These are phyloP conservation scores for Eulemur rubriventer DNA, from an alignment of 2,797 vertebrate species.

Conservation along the genomic window DNA sequence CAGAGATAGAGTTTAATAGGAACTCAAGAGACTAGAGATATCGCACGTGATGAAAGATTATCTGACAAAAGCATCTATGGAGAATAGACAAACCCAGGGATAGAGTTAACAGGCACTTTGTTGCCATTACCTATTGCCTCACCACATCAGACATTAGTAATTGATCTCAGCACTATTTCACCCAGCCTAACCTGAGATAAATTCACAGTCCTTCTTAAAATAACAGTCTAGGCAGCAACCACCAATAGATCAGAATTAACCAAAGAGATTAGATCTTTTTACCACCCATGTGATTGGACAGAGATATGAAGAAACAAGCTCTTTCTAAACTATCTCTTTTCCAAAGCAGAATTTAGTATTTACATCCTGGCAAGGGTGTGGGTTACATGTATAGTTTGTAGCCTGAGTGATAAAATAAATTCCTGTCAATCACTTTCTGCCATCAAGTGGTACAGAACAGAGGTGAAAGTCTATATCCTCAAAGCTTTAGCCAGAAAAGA, in stretches of 20 bases:
- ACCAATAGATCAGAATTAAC: not conserved
- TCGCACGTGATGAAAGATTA: not conserved
- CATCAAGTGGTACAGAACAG: not conserved
- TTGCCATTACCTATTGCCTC: not conserved
- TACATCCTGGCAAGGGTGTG: not conserved
- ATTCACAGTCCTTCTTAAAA: not conserved
- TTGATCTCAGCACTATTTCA: not conserved
- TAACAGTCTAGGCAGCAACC: not conserved
- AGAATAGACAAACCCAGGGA: not conserved
- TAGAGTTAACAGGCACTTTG: not conserved
- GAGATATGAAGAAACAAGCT: slow-evolving; percentile 21
- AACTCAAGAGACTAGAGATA: not conserved
- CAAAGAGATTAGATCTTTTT: slow-evolving; percentile 12
- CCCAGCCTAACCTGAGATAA: not conserved
- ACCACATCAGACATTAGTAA: not conserved
- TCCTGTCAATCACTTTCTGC: not conserved
- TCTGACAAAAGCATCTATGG: not conserved
- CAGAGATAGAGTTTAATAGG: not conserved
- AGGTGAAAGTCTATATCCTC: slow-evolving; percentile 24
- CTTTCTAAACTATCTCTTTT: not conserved
- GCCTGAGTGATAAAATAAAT: slow-evolving; percentile 24
- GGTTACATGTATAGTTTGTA: not conserved
- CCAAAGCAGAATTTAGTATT: not conserved
- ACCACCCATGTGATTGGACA: not conserved
- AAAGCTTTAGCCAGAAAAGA: slow-evolving; percentile 17